These are phyloP conservation scores for Gymnorhina tibicen DNA, from an alignment of 2,113 vertebrate species.

Conservation along the genomic window DNA sequence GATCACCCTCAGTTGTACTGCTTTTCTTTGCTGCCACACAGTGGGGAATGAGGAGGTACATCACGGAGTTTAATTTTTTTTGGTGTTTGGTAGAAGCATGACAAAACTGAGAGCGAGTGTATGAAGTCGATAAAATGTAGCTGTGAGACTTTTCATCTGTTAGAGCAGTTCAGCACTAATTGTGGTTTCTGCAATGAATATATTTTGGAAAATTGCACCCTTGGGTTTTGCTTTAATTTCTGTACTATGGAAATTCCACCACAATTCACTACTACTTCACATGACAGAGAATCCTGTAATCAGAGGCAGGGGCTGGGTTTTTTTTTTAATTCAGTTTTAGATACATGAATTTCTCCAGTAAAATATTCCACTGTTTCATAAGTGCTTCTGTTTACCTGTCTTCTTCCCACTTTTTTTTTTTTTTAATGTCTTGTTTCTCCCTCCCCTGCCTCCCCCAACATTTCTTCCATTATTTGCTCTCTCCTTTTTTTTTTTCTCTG, in stretches of 20 bases:
- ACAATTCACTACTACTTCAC: not conserved
- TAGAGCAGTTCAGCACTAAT: not conserved
- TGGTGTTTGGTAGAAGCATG: not conserved
- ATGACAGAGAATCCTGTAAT: not conserved
- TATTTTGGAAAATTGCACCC: not conserved
- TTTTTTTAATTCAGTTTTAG: not conserved
- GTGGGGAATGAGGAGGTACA: not conserved
- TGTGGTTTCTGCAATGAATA: not conserved
- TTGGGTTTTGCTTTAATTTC: not conserved
- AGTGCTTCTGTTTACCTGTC: not conserved
- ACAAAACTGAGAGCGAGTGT: not conserved
- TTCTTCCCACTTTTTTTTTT: not conserved
- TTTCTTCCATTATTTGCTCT: not conserved
- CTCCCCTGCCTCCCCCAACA: no score
- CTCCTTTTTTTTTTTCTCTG: not conserved
- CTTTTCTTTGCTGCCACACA: slow-evolving; percentile 62
- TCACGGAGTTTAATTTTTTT: not conserved
- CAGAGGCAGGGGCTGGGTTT: not conserved
- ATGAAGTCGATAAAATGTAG: not conserved
- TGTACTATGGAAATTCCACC: not conserved
- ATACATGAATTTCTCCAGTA: not conserved
- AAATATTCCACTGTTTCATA: not conserved
- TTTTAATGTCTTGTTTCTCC: not conserved
- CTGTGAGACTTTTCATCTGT: not conserved
- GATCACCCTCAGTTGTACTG: not conserved